A percentile compares a stretch with the other conserved stretches of the same genome.
These are phyloP conservation scores for Lepidonotus clava DNA, from an alignment of 2,888 invertebrate species.

Conservation along the genomic window DNA sequence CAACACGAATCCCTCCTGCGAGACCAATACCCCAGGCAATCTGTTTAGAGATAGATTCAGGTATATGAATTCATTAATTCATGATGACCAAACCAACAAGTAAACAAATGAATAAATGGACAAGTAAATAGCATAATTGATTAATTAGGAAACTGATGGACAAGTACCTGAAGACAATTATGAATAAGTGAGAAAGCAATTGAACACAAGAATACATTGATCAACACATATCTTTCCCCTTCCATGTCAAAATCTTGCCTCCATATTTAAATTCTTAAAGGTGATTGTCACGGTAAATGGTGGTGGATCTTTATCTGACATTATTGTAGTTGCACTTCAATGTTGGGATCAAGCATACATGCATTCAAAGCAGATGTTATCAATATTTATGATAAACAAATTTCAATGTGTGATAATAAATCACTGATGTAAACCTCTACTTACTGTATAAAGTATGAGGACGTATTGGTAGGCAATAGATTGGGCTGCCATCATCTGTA, in stretches of 20 bases:
- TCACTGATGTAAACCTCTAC: background rate
- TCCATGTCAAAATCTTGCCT: too few relatives aligned
- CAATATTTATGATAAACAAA: background rate
- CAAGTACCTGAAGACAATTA: too few relatives aligned
- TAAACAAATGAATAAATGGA: too few relatives aligned
- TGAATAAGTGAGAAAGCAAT: too few relatives aligned
- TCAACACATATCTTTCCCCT: too few relatives aligned
- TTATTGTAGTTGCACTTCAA: background rate
- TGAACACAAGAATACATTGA: too few relatives aligned
- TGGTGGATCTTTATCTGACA: background rate
- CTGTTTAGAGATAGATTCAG: background rate
- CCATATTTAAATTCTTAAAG: too few relatives aligned
- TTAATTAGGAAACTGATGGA: too few relatives aligned
- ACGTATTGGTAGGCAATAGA: constrained; percentile 34
- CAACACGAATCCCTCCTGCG: constrained; percentile 13
- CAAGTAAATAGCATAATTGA: too few relatives aligned
- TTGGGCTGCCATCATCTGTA: background rate
- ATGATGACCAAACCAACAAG: too few relatives aligned
- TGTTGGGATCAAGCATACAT: background rate
- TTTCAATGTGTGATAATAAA: too few relatives aligned
- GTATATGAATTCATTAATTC: too few relatives aligned
- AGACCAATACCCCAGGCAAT: constrained; percentile 33
- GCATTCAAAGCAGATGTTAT: background rate
- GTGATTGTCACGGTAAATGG: background rate
- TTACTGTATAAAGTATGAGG: constrained; percentile 34